A percentile compares a stretch with the other conserved stretches of the same genome.
These are phyloP conservation scores for Drosophila diplacantha DNA, from an alignment of 2,888 invertebrate genomes.

Conservation along the genomic window DNA sequence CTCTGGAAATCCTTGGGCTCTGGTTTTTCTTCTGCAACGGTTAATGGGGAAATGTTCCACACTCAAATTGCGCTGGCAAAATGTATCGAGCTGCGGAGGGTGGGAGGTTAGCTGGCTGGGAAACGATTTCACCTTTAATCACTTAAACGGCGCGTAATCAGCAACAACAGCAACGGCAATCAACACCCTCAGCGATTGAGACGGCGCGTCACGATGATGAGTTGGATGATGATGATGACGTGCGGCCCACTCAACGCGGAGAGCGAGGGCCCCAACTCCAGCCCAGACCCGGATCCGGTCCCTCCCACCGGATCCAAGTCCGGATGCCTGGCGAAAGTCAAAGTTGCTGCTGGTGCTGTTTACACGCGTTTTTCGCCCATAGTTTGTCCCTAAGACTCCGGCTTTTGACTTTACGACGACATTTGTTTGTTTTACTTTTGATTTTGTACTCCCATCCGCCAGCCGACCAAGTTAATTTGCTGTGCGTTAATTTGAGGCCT, in stretches of 20 bases:
- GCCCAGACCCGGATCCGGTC: neutral
- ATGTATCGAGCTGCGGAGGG: conserved; percentile 6
- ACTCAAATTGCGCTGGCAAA: conserved; percentile 34
- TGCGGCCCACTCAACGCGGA: conserved; percentile 62
- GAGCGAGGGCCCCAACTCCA: conserved; percentile 13
- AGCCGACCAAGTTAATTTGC: conserved; percentile 52
- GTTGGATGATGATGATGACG: conserved; percentile 51
- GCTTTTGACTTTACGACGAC: conserved; percentile 40
- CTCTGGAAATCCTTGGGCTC: conserved; percentile 42
- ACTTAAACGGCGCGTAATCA: conserved; percentile 72
- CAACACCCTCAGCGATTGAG: conserved; percentile 65
- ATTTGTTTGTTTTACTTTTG: conserved; percentile 50
- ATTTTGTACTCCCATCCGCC: conserved; percentile 1
- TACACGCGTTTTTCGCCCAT: conserved; percentile 37
- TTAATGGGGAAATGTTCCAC: conserved; percentile 49
- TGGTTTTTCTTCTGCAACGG: conserved; percentile 52
- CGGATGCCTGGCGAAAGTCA: conserved; percentile 58
- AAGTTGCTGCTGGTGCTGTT: conserved; percentile 22
- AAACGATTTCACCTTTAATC: conserved; percentile 69
- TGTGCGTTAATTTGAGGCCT: conserved; percentile 65
- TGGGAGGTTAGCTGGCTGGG: conserved; percentile 5
- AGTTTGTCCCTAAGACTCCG: conserved; percentile 51
- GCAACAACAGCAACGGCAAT: conserved; percentile 55
- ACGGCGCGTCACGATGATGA: conserved; percentile 59
- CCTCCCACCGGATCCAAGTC: conserved; percentile 27